Base-by-base conservation (phyloP, 2,113 vertebrate genomes). In the Nansenia antarctica region DNA sequence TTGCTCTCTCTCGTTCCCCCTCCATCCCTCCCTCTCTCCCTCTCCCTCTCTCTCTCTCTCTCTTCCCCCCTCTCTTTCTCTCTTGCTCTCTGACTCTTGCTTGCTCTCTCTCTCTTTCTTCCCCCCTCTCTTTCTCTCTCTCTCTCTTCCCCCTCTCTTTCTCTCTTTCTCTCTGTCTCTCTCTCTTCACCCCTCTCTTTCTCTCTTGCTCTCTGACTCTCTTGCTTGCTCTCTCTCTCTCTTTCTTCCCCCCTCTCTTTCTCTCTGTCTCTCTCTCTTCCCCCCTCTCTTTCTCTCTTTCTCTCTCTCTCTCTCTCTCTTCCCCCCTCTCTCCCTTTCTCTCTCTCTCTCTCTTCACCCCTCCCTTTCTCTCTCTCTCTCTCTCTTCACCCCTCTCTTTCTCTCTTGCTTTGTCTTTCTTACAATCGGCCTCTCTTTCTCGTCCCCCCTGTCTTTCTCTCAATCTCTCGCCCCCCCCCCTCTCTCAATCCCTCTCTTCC, bases 191-290 rank as follows among this genome's bases (percentile, higher is more conserved):
- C n/a, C n/a, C n/a, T n/a, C n/a, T n/a, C n/a, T n/a, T n/a, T n/a
- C n/a, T 81, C 80, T 86, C 73, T 80, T 60, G 35, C 35, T 5
- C n/a, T n/a, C n/a, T n/a, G n/a, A n/a, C 11, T 6, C 5, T 6
- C 35, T 11, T 6, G 35, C 35, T 11, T 37, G 5, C 35, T n/a
- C n/a, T 37, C 11, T 6, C 5, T 11, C 11, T 37, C 35, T n/a
- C n/a, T n/a, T n/a, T n/a, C n/a, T n/a, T n/a, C n/a, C n/a, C n/a
- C n/a, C n/a, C n/a, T n/a, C n/a, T n/a, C n/a, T n/a, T n/a, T n/a
- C n/a, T n/a, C n/a, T n/a, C n/a, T n/a, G n/a, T n/a, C n/a, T n/a
- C n/a, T n/a, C n/a, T n/a, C n/a, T n/a, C n/a, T n/a, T 9, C 2
- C 18, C n/a, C 12, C 5, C 22, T 26, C 20, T 53, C 5, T 22